phyloP scores from a whole-genome alignment of 2,113 vertebrate species.

The Aramus guarauna region DNA sequence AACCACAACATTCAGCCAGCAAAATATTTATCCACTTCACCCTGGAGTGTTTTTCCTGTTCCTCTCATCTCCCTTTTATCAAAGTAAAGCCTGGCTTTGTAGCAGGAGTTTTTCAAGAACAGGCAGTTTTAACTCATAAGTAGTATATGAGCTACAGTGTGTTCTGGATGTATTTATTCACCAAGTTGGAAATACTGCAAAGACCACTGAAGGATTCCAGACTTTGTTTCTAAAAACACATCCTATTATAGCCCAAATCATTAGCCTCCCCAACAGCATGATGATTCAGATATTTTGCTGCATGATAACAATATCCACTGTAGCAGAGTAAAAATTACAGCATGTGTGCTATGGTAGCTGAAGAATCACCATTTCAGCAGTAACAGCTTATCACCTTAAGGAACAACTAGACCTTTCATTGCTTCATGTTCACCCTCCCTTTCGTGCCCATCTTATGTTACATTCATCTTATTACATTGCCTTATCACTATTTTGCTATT shows the following conservation, averaged over 20 bases:
- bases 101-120: background rate
- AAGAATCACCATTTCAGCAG: background rate
- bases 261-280: background rate
- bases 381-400: background rate
- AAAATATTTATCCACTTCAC: background rate
- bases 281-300: background rate
- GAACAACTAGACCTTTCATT: background rate
- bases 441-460: background rate
- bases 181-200: background rate
- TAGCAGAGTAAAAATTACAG: background rate
- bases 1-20: background rate
- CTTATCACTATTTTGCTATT: background rate
- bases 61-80: background rate
- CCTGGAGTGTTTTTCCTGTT: background rate
- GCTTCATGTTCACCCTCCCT: background rate
- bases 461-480: background rate
- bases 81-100: background rate
- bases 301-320: background rate
- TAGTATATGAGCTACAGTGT: background rate
- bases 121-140: background rate
- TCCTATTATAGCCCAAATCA: background rate
- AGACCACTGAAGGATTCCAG: background rate
- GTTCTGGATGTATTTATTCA: background rate
- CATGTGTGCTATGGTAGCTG: background rate
- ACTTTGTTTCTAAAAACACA: background rate